Evolutionary conservation across 1,140 invertebrate species (phyloP), one percentile per base, ranked within the genome.

Genomic region (Heliconius congener): DNA sequence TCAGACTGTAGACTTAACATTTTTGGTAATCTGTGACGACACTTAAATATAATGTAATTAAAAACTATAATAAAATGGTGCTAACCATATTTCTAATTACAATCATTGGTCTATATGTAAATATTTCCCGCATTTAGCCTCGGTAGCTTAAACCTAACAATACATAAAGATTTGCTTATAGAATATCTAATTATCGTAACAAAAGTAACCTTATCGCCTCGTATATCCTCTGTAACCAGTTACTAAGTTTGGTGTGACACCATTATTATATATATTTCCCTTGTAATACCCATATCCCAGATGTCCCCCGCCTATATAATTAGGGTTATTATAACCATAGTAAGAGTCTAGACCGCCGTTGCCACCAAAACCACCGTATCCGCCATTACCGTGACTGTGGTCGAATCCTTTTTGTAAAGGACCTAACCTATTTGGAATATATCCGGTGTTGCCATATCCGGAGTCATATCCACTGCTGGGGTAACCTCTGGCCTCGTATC

Each of bases 221-320:
- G 91, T 87, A 79, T 94, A 94, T 9, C 93, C 93, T 84, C 93
- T 89, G 73, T 94, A 94, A 8, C 93, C 93, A 8, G 91, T 93
- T 1, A 93, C 91, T 79, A 93, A 83, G 71, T 86, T 94, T 6
- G 93, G 93, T 9, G 91, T 93, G 19, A 94, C 85, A 8, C 90
- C 90, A 66, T 80, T 89, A 73, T 82, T 89, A 82, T 93, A 93
- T 66, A 94, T 93, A 74, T 88, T 93, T 1, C 88, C 80, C 76
- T 86, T 88, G 77, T 92, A 91, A 81, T 94, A 94, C 37, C 93
- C 93, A 73, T 92, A 93, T 19, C 93, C 93, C 13, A 93, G 85
- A 81, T 94, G 90, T 72, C 90, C 87, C 1, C 81, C 88, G 27
- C 87, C 88, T 85, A 89, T 86, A 73, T 93, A 91, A 46, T 82